Evolutionary conservation across 2,113 vertebrate genomes (phyloP).

Genomic region (Spilogale gracilis): DNA sequence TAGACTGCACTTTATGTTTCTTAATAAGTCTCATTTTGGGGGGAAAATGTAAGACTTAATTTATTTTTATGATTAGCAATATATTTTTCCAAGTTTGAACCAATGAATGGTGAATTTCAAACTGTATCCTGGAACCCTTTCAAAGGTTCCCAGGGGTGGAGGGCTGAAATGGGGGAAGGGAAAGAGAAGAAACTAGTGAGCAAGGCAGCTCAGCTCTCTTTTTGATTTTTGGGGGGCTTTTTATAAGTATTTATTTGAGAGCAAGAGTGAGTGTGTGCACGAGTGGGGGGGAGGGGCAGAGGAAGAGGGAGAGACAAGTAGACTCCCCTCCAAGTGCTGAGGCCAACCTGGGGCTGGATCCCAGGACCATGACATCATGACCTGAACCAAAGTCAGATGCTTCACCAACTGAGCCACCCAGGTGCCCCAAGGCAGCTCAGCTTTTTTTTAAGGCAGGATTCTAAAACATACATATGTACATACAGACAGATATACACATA

Average conservation of each 20-base stretch:
- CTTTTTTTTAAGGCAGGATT: neutral
- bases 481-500: neutral
- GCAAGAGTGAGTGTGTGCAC: neutral
- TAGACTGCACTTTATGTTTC: neutral
- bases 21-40: neutral
- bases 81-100: conserved; percentile 8
- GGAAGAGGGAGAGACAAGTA: neutral
- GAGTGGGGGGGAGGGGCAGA: neutral
- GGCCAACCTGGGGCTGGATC: neutral
- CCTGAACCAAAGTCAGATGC: neutral
- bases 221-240: neutral
- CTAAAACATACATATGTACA: neutral
- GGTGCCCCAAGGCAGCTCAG: neutral
- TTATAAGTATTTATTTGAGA: neutral
- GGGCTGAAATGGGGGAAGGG: neutral
- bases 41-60: neutral
- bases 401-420: neutral
- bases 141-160: neutral
- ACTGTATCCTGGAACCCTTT: neutral
- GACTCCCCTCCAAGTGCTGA: neutral
- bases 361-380: neutral
- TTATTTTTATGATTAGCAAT: conserved; percentile 6
- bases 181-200: neutral
- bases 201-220: neutral
- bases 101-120: conserved; percentile 49